Evolutionary conservation across 2,797 vertebrate genomes (phyloP).

Genomic region (Steatocranus sp.): DNA sequence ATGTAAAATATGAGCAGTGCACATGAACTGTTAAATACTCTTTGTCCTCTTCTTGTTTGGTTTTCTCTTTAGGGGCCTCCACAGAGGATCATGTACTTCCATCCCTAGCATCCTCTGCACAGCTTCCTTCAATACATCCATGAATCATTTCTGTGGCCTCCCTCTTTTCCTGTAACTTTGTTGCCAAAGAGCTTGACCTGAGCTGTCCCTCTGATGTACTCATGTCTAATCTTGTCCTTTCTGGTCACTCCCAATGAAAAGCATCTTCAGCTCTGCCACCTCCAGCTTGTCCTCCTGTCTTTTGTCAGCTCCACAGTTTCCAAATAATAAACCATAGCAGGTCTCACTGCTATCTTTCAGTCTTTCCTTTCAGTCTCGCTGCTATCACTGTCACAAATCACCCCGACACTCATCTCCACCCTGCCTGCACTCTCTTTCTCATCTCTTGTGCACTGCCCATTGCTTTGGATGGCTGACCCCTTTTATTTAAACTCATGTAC

Average conservation of each 20-base stretch:
- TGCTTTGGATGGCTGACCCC: not conserved
- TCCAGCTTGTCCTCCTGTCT: not conserved
- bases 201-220: not conserved
- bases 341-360: not conserved
- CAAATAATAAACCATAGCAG: not conserved
- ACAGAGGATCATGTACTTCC: not conserved
- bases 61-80: not conserved
- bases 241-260: not conserved
- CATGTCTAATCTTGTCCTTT: not conserved
- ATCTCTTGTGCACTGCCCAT: not conserved
- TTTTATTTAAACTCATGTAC: not conserved
- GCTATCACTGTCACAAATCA: not conserved
- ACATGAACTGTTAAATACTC: not conserved
- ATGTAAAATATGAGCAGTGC: not conserved
- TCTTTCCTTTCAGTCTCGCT: too few relatives aligned
- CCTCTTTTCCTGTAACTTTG: not conserved
- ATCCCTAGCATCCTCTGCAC: not conserved
- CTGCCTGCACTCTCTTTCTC: not conserved
- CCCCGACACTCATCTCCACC: not conserved
- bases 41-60: not conserved
- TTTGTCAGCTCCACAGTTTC: fast-evolving
- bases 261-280: not conserved
- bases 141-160: not conserved
- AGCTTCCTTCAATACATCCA: not conserved
- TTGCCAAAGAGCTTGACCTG: not conserved